phyloP scores from a whole-genome alignment of 2,888 invertebrate species.

The Brenthis daphne region DNA sequence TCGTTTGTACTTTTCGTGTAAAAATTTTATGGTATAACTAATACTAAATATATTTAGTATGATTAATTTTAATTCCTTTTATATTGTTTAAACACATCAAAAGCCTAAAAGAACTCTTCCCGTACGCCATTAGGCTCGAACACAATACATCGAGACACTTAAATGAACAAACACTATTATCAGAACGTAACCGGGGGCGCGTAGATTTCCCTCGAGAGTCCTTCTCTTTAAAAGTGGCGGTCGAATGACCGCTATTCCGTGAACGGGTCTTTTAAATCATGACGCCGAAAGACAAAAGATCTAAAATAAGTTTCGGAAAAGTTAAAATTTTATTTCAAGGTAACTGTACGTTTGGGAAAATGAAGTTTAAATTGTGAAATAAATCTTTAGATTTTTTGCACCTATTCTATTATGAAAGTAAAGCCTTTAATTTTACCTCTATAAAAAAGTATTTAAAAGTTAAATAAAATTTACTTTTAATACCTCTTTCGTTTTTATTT shows the following conservation, averaged over 20 bases:
- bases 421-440: not conserved
- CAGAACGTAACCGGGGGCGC: slow-evolving; percentile 61
- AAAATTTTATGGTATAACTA: too few species aligned
- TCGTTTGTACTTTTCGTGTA: too few species aligned
- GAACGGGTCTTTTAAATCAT: slow-evolving; percentile 38
- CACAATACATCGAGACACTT: slow-evolving; percentile 71
- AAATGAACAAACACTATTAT: slow-evolving; percentile 81
- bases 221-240: slow-evolving; percentile 75
- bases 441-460: not conserved
- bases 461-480: not conserved
- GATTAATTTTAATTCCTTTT: not conserved
- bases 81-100: slow-evolving; percentile 7
- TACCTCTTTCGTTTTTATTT: too few species aligned
- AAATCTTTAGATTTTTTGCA: slow-evolving; percentile 21
- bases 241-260: slow-evolving; percentile 59
- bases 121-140: slow-evolving; percentile 56
- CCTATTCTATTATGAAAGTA: slow-evolving; percentile 1
- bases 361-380: slow-evolving; percentile 22
- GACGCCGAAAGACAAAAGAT: slow-evolving; percentile 37
- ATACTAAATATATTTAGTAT: not conserved
- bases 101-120: slow-evolving; percentile 12
- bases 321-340: slow-evolving; percentile 27
- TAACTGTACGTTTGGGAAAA: slow-evolving; percentile 26
- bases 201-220: slow-evolving; percentile 76
- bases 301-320: slow-evolving; percentile 33